Percentiles rank a stretch among this genome's conserved stretches.
phyloP scores from a whole-genome alignment of 2,797 vertebrate genomes.

The Myotis daubentonii region DNA sequence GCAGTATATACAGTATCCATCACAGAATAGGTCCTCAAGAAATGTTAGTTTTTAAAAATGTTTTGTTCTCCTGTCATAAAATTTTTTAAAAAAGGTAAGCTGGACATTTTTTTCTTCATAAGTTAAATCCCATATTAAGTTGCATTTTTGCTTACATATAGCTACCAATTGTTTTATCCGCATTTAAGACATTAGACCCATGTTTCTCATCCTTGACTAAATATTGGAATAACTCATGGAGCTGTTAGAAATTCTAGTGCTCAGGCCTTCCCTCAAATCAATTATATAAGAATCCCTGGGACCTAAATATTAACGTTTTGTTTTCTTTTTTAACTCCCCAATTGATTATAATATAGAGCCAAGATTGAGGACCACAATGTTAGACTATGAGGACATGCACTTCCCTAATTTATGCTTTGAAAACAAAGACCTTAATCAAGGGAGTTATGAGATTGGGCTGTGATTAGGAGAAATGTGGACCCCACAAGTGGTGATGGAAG shows the following conservation, averaged over 20 bases:
- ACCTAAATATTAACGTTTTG: not conserved
- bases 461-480: not conserved
- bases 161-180: not conserved
- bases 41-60: not conserved
- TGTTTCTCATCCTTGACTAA: constrained; percentile 25
- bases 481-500: not conserved
- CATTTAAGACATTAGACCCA: constrained; percentile 29
- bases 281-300: constrained; percentile 36
- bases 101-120: constrained; percentile 16
- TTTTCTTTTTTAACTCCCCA: constrained; percentile 27
- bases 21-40: constrained; percentile 8
- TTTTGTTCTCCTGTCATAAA: constrained; percentile 19
- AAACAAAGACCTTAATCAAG: constrained; percentile 16
- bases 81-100: not conserved
- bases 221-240: not conserved
- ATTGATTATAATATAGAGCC: not conserved
- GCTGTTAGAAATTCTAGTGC: constrained; percentile 3
- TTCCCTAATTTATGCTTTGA: not conserved
- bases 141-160: constrained; percentile 16
- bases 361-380: constrained; percentile 12
- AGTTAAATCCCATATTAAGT: constrained; percentile 8
- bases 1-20: not conserved
- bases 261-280: not conserved
- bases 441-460: not conserved
- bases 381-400: not conserved